Evolutionary conservation across 1,140 invertebrate species (phyloP), one percentile per base, ranked within the genome.

Genomic region (Lepidurus apus): DNA sequence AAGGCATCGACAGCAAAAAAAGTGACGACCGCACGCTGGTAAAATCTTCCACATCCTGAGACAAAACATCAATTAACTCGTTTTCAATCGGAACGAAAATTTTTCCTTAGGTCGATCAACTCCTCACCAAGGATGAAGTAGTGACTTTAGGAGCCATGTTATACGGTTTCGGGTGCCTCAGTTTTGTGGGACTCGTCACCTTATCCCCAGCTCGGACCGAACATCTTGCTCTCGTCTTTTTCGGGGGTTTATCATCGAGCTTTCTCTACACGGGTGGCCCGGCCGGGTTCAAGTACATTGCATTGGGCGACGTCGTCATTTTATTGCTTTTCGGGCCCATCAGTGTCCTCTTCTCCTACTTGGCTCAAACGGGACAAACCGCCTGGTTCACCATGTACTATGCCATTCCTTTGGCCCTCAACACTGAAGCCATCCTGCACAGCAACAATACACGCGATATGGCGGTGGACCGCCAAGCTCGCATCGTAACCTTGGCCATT

Each of bases 241-340:
- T 98, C 86, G 95, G 96, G 77, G 96, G 96, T 0, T 84, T 98
- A 73, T 97, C 95, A n/a, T 95, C 94, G n/a, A 95, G 93, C 78
- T 96, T 96, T 86, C 86, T 98, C 6, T 89, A 89, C 81, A 97
- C 95, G 1, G 95, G 95, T 74, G 95, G 95, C n/a, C 53, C 53
- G 21, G 93, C 95, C 82, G 95, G 95, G 75, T 89, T 97, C 45
- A 97, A 97, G 84, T 97, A 97, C 82, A 95, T 97, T 82, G 95
- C 94, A 6, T 85, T 97, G 34, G 95, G 95, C 65, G 95, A 97
- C 86, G 83, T 97, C 43, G 85, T 98, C 76, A 93, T 97, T 81
- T 88, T 98, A 82, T 90, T 97, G 65, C 93, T 96, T 82, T 98
- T 98, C 86, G 96, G 96, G 4, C 96, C 96, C 5, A 91, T 98